Conservation (phyloP, 2,797 vertebrate species). For the Malacoctenus gilli region DNA sequence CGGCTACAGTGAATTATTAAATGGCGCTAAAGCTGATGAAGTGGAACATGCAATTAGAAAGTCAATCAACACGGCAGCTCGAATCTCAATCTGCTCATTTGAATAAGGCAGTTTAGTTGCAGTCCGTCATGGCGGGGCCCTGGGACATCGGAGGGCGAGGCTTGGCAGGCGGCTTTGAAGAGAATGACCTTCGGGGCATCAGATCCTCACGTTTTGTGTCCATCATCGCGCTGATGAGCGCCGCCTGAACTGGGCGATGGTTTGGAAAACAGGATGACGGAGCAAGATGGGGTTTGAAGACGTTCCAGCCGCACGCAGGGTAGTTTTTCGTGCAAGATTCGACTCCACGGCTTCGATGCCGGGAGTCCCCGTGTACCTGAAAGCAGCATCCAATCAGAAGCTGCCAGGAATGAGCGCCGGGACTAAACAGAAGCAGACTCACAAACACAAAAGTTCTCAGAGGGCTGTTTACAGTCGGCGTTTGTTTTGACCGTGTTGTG, state of each 20-base stretch:
- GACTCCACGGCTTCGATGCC: too few relatives aligned
- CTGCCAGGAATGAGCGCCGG: too few relatives aligned
- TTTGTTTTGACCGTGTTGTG: neutral
- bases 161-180: conserved; percentile 10
- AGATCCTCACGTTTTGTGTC: conserved; percentile 7
- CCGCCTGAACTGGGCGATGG: conserved; percentile 1
- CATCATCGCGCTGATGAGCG: conserved; percentile 37
- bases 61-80: conserved; percentile 44
- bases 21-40: conserved; percentile 56
- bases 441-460: neutral
- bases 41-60: conserved; percentile 65
- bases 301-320: too few relatives aligned
- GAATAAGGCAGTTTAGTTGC: conserved; percentile 31
- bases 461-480: neutral
- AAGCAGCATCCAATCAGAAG: conserved; percentile 2
- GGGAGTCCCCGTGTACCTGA: too few relatives aligned
- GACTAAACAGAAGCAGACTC: neutral
- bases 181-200: conserved; percentile 12
- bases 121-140: conserved; percentile 25
- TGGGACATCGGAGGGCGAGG: conserved; percentile 19
- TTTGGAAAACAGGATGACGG: conserved; percentile 24
- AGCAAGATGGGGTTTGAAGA: too few relatives aligned
- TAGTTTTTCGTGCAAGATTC: too few relatives aligned
- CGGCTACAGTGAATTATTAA: conserved; percentile 43
- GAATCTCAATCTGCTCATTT: conserved; percentile 56